Evolutionary conservation across 2,113 vertebrate species (phyloP).

Genomic region (Saccopteryx bilineata): DNA sequence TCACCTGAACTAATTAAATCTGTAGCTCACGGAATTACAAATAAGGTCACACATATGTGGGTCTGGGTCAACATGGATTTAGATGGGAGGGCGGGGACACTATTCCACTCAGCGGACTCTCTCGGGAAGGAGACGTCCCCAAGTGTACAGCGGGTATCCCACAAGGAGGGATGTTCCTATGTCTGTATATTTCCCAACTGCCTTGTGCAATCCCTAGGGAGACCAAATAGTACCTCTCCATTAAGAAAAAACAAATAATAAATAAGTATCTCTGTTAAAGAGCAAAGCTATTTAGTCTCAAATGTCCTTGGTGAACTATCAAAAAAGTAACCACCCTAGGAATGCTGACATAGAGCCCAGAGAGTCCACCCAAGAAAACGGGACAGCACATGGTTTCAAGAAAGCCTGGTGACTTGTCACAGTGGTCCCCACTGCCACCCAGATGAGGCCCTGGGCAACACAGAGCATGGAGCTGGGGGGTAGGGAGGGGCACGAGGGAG

Average conservation of each 20-base stretch:
- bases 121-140: not conserved
- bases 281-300: not conserved
- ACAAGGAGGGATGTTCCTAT: fast-evolving
- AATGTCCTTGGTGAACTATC: too few relatives aligned
- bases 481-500: too few relatives aligned
- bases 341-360: too few relatives aligned
- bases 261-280: not conserved
- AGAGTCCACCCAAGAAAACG: too few relatives aligned
- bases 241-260: not conserved
- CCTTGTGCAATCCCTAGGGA: not conserved
- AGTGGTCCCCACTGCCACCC: too few relatives aligned
- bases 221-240: not conserved
- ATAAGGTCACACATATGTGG: not conserved
- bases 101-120: fast-evolving
- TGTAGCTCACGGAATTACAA: not conserved
- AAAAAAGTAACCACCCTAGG: fast-evolving
- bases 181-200: fast-evolving
- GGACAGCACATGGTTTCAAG: too few relatives aligned
- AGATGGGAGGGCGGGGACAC: not conserved
- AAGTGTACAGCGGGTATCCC: fast-evolving
- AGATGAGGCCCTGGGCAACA: too few relatives aligned
- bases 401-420: too few relatives aligned
- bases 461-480: too few relatives aligned
- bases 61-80: not conserved
- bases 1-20: not conserved